Base-by-base conservation (phyloP, 1,140 invertebrate species). In the Drosophila bocqueti region DNA sequence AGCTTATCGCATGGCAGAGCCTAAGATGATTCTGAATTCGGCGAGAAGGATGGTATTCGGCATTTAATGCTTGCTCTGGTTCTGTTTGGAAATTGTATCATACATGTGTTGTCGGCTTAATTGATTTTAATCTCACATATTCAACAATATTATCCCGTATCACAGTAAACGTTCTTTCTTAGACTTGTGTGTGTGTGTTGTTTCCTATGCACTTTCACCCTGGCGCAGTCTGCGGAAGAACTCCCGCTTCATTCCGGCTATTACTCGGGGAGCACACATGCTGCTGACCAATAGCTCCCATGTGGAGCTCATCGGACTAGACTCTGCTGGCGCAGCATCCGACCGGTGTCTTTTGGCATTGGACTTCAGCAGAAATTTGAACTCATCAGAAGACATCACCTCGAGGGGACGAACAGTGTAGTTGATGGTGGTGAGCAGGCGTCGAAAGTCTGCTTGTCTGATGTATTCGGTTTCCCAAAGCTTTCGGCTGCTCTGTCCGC, bases 81-180 rank as follows among this genome's bases (percentile, higher is more conserved):
- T 79, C 64, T 57, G 58, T 74, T 74, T 63, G 15, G n/a, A 81
- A 73, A 49, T 72, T 84, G 73, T 81, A 81, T 78, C 57, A 77
- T 84, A 65, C 46, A 73, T 52, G 61, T 74, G 61, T 74, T 76
- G 59, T 77, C 71, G 68, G 65, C 71, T 65, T 84, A 64, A 59
- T 72, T 74, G 67, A 89, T 84, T 89, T 90, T 84, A 89, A 90
- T 89, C 84, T 89, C 84, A 84, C 52, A 79, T 77, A 81, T 73
- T 55, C 61, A 81, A 59, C 61, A 40, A 61, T 68, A 71, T 45
- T 57, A 77, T 73, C 76, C 69, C 45, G 52, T 66, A 85, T 85
- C 78, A 83, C 69, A 87, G 73, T 89, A 87, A 89, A 81, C 49
- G 69, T 87, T 76, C 54, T 80, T 60, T 65, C 60, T 40, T 62